These are phyloP conservation scores for Carassius gibelio DNA, from an alignment of 2,113 vertebrate genomes.

Conservation along the genomic window DNA sequence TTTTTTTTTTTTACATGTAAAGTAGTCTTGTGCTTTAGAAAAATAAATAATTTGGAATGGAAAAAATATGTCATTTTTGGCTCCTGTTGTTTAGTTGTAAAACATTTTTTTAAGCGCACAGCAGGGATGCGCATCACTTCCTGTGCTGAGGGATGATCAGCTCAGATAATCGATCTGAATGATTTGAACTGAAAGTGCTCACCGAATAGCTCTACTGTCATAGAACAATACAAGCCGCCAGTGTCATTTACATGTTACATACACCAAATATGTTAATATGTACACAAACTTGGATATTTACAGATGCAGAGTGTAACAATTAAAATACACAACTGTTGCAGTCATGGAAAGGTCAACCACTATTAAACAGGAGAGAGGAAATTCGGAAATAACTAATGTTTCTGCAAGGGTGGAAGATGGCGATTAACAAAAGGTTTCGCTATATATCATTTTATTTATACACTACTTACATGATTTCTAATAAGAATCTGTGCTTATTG, in stretches of 20 bases:
- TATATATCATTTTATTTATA: conserved; percentile 12
- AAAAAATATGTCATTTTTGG: conserved; percentile 23
- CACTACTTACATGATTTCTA: conserved; percentile 9
- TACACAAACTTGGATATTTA: conserved; percentile 41
- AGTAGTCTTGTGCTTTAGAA: conserved; percentile 42
- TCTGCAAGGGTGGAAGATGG: not conserved
- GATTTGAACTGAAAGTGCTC: not conserved
- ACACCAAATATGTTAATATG: conserved; percentile 56
- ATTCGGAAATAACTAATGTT: not conserved
- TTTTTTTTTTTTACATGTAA: not conserved
- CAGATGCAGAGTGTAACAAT: conserved; percentile 41
- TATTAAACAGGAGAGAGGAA: not conserved
- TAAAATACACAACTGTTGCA: conserved; percentile 49
- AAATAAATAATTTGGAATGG: conserved; percentile 38
- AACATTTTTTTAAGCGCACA: conserved; percentile 59
- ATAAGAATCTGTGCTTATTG: conserved; percentile 55
- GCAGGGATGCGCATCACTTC: not conserved
- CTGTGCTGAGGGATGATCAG: conserved; percentile 45
- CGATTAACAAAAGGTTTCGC: not conserved
- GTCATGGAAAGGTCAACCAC: conserved; percentile 3
- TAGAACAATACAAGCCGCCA: conserved; percentile 13
- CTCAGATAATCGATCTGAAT: not conserved
- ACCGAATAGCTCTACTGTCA: conserved; percentile 1
- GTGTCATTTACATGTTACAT: conserved; percentile 56
- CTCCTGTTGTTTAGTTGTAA: not conserved